phyloP scores from a whole-genome alignment of 2,888 invertebrate genomes.

The Orthosia incerta region DNA sequence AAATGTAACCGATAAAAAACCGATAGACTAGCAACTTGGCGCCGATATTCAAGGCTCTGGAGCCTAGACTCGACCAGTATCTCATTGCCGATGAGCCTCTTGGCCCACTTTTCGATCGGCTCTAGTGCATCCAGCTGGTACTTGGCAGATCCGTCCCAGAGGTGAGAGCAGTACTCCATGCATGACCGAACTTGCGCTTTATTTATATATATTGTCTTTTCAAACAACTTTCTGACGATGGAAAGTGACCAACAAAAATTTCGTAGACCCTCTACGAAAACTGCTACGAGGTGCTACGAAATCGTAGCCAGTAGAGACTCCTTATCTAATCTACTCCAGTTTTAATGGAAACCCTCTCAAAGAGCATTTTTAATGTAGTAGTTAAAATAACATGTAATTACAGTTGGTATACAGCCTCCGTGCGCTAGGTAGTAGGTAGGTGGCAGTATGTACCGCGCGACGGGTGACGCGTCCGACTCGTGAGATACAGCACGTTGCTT shows the following conservation, averaged over 20 bases:
- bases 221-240: neutral
- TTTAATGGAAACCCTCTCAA: constrained; percentile 12
- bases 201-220: neutral
- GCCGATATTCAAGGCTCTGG: too few relatives aligned
- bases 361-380: constrained; percentile 34
- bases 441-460: constrained; percentile 12
- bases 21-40: too few relatives aligned
- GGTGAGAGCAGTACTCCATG: too few relatives aligned
- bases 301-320: constrained; percentile 17
- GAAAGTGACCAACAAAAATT: neutral
- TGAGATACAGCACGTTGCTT: constrained; percentile 63
- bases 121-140: too few relatives aligned
- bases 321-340: constrained; percentile 4
- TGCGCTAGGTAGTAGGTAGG: constrained; percentile 19
- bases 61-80: too few relatives aligned
- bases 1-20: too few relatives aligned
- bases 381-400: constrained; percentile 57
- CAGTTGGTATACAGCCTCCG: constrained; percentile 40
- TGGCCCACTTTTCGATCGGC: too few relatives aligned
- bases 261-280: constrained; percentile 48
- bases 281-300: constrained; percentile 41
- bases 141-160: too few relatives aligned
- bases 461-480: constrained; percentile 41
- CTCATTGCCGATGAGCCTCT: too few relatives aligned
- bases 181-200: too few relatives aligned